Base-by-base conservation (phyloP, 2,113 vertebrate species). In the Hystrix brachyura region DNA sequence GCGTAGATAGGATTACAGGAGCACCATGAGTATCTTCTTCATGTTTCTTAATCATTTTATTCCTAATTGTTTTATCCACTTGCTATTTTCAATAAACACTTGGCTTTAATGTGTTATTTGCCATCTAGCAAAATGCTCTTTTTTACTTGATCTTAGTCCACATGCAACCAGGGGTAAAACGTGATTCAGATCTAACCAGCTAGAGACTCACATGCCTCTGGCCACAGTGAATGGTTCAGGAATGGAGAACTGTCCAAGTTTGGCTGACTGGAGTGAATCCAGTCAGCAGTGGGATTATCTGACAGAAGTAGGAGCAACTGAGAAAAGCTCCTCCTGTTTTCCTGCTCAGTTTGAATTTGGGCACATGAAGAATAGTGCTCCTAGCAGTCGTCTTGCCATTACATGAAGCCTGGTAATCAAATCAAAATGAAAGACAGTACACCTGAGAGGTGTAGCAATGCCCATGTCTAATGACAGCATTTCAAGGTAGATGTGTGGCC, bases 21-120 rank as follows among this genome's bases (percentile, higher is more conserved):
- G 32, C 38, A 57, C 15, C 59, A 48, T 2, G 7, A 13, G 6
- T 12, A 48, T 21, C 13, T 64, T 64, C 21, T 65, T 90, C 64
- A 38, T 95, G 53, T 79, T 95, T 95, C 83, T 95, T 94, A 64
- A 71, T 92, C 38, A 82, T 57, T 60, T 81, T 78, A 94, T 95
- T 90, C 38, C 34, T 72, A 32, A 21, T 91, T 78, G 86, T 92
- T 96, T 90, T 84, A 78, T 43, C 65, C 87, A 86, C 55, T 96
- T 90, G 71, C 43, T 27, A 71, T 55, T 95, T 91, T 85, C 78
- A 91, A 60, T 95, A 46, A 91, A 65, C 96, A 95, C n/a, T 93
- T 87, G 83, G 64, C 57, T 85, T 83, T 71, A 89, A 64, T 71
- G 18, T 89, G n/a, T 55, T 88, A 46, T 25, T 67, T 87, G 64